Conservation (phyloP, 2,113 vertebrate genomes). For the Chionodraco myersi region DNA sequence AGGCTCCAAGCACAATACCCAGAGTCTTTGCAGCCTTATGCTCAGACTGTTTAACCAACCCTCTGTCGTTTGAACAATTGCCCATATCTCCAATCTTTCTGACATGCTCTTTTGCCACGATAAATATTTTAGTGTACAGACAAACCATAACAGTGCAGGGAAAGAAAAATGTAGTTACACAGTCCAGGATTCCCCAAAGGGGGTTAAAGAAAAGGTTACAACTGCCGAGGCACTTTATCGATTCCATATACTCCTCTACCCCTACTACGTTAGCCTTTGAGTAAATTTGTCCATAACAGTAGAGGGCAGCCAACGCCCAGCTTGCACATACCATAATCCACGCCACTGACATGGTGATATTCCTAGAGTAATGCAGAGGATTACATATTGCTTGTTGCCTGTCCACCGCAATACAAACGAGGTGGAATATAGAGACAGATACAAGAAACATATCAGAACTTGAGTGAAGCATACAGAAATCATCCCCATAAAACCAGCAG, state of each 20-base stretch:
- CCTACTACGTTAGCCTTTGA: slow-evolving; percentile 6
- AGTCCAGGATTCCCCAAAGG: slow-evolving; percentile 20
- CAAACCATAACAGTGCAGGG: slow-evolving; percentile 25
- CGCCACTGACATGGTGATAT: background rate
- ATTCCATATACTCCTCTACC: slow-evolving; percentile 6
- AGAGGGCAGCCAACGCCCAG: slow-evolving; percentile 30
- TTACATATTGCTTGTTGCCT: too few relatives aligned
- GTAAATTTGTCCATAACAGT: slow-evolving; percentile 4
- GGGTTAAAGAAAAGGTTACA: slow-evolving; percentile 22
- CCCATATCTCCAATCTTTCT: slow-evolving; percentile 17
- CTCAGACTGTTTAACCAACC: slow-evolving; percentile 23
- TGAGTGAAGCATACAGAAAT: too few relatives aligned
- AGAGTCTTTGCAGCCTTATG: slow-evolving; percentile 40
- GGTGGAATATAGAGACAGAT: too few relatives aligned
- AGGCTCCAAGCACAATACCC: slow-evolving; percentile 27
- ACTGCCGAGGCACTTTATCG: slow-evolving; percentile 16
- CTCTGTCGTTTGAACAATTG: background rate
- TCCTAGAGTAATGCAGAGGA: slow-evolving; percentile 20
- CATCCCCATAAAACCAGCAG: too few relatives aligned
- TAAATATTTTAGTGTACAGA: slow-evolving; percentile 26
- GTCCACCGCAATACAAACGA: too few relatives aligned
- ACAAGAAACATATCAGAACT: too few relatives aligned
- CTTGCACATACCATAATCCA: slow-evolving; percentile 9
- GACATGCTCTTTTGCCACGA: slow-evolving; percentile 21
- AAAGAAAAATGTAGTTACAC: slow-evolving; percentile 6